Evolutionary conservation across 2,113 vertebrate species (phyloP).

Genomic region (Tiliqua scincoides): DNA sequence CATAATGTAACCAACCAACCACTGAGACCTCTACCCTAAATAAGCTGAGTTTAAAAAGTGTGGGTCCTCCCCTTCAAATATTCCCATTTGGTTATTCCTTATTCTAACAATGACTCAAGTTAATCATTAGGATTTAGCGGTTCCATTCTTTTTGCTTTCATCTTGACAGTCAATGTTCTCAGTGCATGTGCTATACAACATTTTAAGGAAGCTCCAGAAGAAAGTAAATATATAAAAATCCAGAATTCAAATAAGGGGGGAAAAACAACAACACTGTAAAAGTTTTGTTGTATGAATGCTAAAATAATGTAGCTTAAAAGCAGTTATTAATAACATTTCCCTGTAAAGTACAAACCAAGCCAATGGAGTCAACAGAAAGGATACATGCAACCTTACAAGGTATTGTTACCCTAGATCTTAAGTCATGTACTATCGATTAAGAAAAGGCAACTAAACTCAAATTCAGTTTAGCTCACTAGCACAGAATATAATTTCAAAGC

Average conservation of each 20-base stretch:
- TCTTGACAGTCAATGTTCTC: slow-evolving; percentile 76
- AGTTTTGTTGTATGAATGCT: slow-evolving; percentile 67
- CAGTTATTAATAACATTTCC: slow-evolving; percentile 59
- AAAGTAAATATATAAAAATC: slow-evolving; percentile 77
- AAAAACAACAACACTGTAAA: slow-evolving; percentile 75
- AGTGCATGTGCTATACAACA: slow-evolving; percentile 82
- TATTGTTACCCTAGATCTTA: not conserved
- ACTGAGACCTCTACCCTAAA: slow-evolving; percentile 78
- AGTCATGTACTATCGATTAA: slow-evolving; percentile 39
- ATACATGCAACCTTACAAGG: not conserved
- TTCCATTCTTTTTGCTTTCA: slow-evolving; percentile 72
- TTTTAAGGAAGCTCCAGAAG: slow-evolving; percentile 83
- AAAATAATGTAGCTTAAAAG: slow-evolving; percentile 57
- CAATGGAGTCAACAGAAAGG: slow-evolving; percentile 24
- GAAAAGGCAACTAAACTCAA: slow-evolving; percentile 62
- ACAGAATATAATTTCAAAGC: slow-evolving; percentile 61
- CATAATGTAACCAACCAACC: slow-evolving; percentile 67
- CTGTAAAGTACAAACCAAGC: slow-evolving; percentile 51
- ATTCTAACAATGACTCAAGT: slow-evolving; percentile 64
- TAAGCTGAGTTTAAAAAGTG: slow-evolving; percentile 72
- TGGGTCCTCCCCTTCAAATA: slow-evolving; percentile 71
- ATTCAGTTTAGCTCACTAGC: slow-evolving; percentile 58
- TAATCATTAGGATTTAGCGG: slow-evolving; percentile 71
- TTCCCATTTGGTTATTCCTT: slow-evolving; percentile 74
- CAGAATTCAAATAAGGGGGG: slow-evolving; percentile 82